phyloP scores from a whole-genome alignment of 2,888 invertebrate genomes.

The Phengaris arion region DNA sequence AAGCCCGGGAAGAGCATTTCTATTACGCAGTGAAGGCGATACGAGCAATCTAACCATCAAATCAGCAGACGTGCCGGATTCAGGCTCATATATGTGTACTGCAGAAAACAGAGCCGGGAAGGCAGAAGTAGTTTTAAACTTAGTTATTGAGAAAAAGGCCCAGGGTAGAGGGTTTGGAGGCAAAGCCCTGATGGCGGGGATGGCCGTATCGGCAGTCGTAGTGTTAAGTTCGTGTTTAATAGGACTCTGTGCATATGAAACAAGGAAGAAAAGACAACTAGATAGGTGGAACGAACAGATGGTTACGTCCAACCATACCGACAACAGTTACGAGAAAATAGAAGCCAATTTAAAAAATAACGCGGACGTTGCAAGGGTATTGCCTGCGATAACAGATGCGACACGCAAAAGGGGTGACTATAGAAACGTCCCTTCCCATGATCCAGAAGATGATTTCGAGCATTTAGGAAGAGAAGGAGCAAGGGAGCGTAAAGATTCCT shows the following conservation, averaged over 20 bases:
- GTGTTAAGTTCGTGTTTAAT: constrained; percentile 83
- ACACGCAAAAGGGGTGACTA: constrained; percentile 83
- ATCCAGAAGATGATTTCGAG: constrained; percentile 82
- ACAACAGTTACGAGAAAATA: constrained; percentile 88
- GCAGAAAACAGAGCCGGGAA: constrained; percentile 90
- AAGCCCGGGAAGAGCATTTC: constrained; percentile 80
- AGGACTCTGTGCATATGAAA: constrained; percentile 83
- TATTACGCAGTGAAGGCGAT: constrained; percentile 83
- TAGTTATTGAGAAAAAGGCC: constrained; percentile 84
- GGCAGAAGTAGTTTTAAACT: constrained; percentile 85
- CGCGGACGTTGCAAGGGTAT: constrained; percentile 58
- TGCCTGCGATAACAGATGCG: constrained; percentile 52
- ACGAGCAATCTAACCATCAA: constrained; percentile 87
- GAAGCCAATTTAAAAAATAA: constrained; percentile 82
- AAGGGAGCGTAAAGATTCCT: constrained; percentile 52
- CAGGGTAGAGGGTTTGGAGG: constrained; percentile 80
- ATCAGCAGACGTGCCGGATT: constrained; percentile 85
- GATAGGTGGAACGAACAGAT: constrained; percentile 76
- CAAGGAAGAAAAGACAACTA: constrained; percentile 79
- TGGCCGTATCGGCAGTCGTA: constrained; percentile 84
- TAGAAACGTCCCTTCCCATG: constrained; percentile 85
- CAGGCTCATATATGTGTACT: constrained; percentile 87
- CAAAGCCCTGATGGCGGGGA: constrained; percentile 82
- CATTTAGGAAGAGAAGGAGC: constrained; percentile 55
- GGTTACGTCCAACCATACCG: constrained; percentile 68